Evolutionary conservation across 1,140 invertebrate genomes (phyloP).

Genomic region (Galendromus occidentalis): DNA sequence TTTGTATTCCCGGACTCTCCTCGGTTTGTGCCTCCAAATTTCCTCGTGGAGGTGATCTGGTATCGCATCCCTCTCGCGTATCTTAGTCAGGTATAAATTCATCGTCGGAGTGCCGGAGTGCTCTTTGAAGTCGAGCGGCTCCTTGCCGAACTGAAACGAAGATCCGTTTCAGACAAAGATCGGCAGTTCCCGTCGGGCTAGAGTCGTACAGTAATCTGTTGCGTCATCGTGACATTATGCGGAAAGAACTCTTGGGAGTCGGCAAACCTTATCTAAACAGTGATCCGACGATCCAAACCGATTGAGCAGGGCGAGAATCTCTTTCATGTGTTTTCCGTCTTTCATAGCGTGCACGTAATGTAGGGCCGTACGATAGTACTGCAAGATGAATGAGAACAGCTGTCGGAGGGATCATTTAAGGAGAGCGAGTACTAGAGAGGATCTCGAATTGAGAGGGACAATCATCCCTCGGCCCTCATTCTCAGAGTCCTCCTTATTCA

Average conservation of each 20-base stretch:
- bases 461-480: neutral
- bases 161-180: neutral
- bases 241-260: too few species aligned
- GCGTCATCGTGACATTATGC: too few species aligned
- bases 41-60: neutral
- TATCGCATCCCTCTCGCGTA: neutral
- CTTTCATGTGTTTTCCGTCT: neutral
- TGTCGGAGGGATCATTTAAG: neutral
- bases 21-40: slow-evolving; percentile 1
- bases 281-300: neutral
- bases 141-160: slow-evolving; percentile 3
- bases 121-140: slow-evolving; percentile 4
- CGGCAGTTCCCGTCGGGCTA: too few species aligned
- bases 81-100: neutral
- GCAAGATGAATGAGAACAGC: neutral
- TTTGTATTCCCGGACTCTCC: slow-evolving; percentile 3
- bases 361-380: neutral
- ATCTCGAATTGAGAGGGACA: neutral
- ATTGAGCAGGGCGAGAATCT: neutral
- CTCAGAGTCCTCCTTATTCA: neutral
- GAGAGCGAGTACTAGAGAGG: neutral
- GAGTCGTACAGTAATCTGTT: too few species aligned
- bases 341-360: neutral
- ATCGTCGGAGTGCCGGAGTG: neutral
- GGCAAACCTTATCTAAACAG: slow-evolving; percentile 7